Conservation (phyloP, 2,888 invertebrate genomes). For the Drosophila nigricruria region DNA sequence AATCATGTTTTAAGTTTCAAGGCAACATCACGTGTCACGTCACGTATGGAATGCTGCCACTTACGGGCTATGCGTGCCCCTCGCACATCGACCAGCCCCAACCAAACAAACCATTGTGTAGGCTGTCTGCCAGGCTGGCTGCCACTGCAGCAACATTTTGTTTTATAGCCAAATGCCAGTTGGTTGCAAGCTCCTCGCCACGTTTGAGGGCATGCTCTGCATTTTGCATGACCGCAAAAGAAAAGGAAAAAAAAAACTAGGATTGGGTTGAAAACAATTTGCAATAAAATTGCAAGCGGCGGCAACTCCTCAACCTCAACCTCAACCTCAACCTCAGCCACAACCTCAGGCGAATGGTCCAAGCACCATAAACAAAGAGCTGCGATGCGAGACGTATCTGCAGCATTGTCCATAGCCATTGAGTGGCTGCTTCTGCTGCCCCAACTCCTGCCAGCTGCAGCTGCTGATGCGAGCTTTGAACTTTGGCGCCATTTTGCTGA, state of each 20-base stretch:
- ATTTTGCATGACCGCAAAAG: slow-evolving; percentile 65
- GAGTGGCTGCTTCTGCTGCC: slow-evolving; percentile 43
- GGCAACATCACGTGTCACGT: slow-evolving; percentile 50
- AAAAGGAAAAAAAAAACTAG: slow-evolving; percentile 19
- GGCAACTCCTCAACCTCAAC: slow-evolving; percentile 28
- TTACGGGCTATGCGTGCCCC: slow-evolving; percentile 26
- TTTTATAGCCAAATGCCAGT: slow-evolving; percentile 50
- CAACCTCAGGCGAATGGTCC: slow-evolving; percentile 15
- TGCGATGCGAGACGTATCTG: slow-evolving; percentile 43
- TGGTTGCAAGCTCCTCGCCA: slow-evolving; percentile 24
- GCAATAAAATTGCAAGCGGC: slow-evolving; percentile 69
- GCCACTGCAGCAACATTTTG: slow-evolving; percentile 75
- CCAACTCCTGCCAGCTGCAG: slow-evolving; percentile 28
- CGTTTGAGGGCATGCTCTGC: slow-evolving; percentile 66
- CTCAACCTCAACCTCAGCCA: slow-evolving; percentile 6
- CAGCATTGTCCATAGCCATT: slow-evolving; percentile 63
- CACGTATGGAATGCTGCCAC: slow-evolving; percentile 44
- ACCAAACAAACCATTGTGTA: slow-evolving; percentile 26
- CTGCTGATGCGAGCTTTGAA: slow-evolving; percentile 66
- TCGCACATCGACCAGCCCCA: neutral
- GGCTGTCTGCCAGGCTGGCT: slow-evolving; percentile 32
- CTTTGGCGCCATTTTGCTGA: slow-evolving; percentile 81
- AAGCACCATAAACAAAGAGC: slow-evolving; percentile 19
- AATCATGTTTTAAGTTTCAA: slow-evolving; percentile 22
- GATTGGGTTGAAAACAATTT: slow-evolving; percentile 67